phyloP scores from a whole-genome alignment of 2,888 invertebrate genomes.

The Diarsia mendica region DNA sequence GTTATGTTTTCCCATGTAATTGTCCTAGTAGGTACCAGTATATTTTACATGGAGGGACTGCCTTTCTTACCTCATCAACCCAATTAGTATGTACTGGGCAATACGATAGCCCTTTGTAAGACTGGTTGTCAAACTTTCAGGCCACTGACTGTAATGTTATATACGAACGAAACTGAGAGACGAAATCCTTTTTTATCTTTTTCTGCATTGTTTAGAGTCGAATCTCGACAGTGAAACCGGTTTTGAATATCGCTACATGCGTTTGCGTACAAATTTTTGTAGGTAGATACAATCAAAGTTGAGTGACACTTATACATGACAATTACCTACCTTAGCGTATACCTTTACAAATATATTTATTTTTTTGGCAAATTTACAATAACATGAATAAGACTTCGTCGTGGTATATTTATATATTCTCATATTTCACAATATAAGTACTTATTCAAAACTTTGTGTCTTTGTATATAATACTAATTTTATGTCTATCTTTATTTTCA shows the following conservation, averaged over 20 bases:
- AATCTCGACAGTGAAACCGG: background rate
- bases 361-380: background rate
- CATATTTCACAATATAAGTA: background rate
- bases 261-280: background rate
- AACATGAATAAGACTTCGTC: background rate
- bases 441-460: background rate
- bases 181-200: background rate
- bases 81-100: too few species aligned
- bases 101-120: too few species aligned
- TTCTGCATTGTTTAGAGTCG: background rate
- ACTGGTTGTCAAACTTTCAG: too few species aligned
- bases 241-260: background rate
- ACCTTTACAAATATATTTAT: background rate
- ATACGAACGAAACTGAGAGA: too few species aligned
- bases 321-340: background rate
- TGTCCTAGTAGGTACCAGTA: too few species aligned
- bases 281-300: slow-evolving; percentile 3
- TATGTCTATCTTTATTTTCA: slow-evolving; percentile 67
- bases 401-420: background rate
- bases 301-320: background rate
- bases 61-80: too few species aligned
- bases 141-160: too few species aligned
- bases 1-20: too few species aligned
- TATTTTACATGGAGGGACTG: too few species aligned
- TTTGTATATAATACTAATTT: background rate